Evolutionary conservation across 2,888 invertebrate genomes (phyloP), one percentile per base, ranked within the genome.

Genomic region (Plutella xylostella): DNA sequence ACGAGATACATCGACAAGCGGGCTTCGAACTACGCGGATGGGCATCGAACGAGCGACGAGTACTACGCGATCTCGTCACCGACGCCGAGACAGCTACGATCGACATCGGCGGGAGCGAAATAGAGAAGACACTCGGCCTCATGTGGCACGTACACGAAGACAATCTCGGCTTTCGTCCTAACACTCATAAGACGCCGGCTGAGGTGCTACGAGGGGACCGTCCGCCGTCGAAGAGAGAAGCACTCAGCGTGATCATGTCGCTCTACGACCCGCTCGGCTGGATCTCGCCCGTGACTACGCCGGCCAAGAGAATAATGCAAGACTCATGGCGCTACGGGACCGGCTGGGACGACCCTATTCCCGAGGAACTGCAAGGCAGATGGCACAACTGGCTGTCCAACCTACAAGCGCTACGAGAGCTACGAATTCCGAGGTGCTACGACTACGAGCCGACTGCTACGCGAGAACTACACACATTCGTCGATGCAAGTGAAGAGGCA

Each of bases 181-280:
- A 46, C 9, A 28, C 47, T 7, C 45, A 44, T 15, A 34, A 40
- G 1, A 15, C 47, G 6, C 43, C 35, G 3, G 14, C 45, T 7
- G 22, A 33, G 2, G 31, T 51, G 11, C 19, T 42, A 1, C 25
- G 19, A 3, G 42, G 47, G 12, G n/a, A 37, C n/a, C n/a, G 42
- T 34, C 22, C 11, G 30, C 48, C 50, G 2, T 54, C 51, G 0
- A 54, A 54, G 22, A 19, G 52, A 19, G 45, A 46, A 14, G 25
- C 50, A 9, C 35, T 52, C 14, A 21, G 37, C 2, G 12, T 46
- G 12, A 21, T 38, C 20, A 39, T 45, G 45, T 46, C 50, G 1
- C 39, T 55, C 1, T 53, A 52, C 28, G 55, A 56, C 38, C 37
- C 52, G 6, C 45, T 47, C 28, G 53, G 52, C 11, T 45, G 49